Percentiles rank a stretch among this genome's conserved stretches.
Evolutionary conservation across 2,797 vertebrate genomes (phyloP).

Genomic region (Pangasius sanitwongsei): DNA sequence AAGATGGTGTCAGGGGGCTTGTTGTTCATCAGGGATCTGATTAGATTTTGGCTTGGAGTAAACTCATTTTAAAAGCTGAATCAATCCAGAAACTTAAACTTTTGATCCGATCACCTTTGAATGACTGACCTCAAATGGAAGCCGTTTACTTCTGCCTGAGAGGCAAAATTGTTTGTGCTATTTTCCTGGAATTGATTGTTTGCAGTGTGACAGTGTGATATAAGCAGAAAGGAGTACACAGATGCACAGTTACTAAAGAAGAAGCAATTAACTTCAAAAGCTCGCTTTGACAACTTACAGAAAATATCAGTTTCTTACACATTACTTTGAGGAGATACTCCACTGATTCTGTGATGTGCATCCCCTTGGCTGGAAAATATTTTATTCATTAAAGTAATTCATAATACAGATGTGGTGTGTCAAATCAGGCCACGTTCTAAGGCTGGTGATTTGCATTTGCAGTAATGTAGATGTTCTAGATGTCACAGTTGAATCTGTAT

Average conservation of each 20-base stretch:
- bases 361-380: neutral
- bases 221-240: neutral
- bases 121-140: neutral
- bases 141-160: neutral
- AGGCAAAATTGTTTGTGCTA: no score
- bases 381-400: conserved; percentile 30
- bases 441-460: neutral
- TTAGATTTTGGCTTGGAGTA: neutral
- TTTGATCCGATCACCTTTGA: conserved; percentile 13
- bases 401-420: neutral
- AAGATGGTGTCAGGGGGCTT: neutral
- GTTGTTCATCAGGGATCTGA: neutral
- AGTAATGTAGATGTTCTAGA: neutral
- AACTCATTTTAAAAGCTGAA: neutral
- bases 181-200: neutral
- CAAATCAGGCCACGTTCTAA: neutral
- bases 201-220: neutral
- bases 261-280: conserved; percentile 8
- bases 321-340: neutral
- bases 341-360: no score
- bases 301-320: neutral
- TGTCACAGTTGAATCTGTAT: neutral
- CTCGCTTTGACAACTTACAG: neutral
- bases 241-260: neutral
- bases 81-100: neutral